These are phyloP conservation scores for Esperia sulphurella DNA, from an alignment of 2,888 invertebrate genomes.

Conservation along the genomic window DNA sequence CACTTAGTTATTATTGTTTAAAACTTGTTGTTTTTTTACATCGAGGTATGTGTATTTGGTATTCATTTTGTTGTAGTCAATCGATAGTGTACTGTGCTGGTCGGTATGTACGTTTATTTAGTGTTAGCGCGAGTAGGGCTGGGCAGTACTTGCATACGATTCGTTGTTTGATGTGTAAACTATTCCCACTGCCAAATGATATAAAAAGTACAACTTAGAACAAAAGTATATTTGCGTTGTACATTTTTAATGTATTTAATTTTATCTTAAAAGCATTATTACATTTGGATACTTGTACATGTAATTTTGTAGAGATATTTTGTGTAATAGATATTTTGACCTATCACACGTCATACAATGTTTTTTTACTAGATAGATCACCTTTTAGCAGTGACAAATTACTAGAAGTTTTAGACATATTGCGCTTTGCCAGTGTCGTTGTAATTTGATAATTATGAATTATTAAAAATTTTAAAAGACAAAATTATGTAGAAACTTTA, in stretches of 20 bases:
- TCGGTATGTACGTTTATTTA: slow-evolving; percentile 38
- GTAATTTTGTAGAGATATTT: slow-evolving; percentile 15
- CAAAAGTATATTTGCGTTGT: slow-evolving; percentile 38
- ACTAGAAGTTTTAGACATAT: slow-evolving; percentile 20
- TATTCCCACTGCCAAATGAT: slow-evolving; percentile 66
- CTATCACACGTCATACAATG: slow-evolving; percentile 5
- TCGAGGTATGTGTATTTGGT: slow-evolving; percentile 29
- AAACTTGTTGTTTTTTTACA: slow-evolving; percentile 45
- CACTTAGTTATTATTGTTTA: slow-evolving; percentile 32
- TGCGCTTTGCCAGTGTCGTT: slow-evolving; percentile 23
- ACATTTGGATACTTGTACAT: slow-evolving; percentile 38
- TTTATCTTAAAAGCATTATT: slow-evolving; percentile 26
- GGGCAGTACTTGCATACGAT: slow-evolving; percentile 35
- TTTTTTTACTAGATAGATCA: slow-evolving; percentile 1
- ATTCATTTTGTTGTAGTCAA: slow-evolving; percentile 27
- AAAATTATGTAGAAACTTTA: slow-evolving; percentile 29
- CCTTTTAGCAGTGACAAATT: slow-evolving; percentile 26
- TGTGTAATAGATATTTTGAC: slow-evolving; percentile 8
- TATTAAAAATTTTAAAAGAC: slow-evolving; percentile 41
- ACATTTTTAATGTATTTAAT: slow-evolving; percentile 25
- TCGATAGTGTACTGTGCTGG: slow-evolving; percentile 28
- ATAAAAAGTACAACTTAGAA: slow-evolving; percentile 62
- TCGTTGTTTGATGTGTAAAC: slow-evolving; percentile 30
- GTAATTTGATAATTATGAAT: slow-evolving; percentile 15
- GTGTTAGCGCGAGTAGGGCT: slow-evolving; percentile 29